A percentile compares a stretch with the other conserved stretches of the same genome.
Evolutionary conservation across 2,888 invertebrate genomes (phyloP).

Genomic region (Escarpia spicata): DNA sequence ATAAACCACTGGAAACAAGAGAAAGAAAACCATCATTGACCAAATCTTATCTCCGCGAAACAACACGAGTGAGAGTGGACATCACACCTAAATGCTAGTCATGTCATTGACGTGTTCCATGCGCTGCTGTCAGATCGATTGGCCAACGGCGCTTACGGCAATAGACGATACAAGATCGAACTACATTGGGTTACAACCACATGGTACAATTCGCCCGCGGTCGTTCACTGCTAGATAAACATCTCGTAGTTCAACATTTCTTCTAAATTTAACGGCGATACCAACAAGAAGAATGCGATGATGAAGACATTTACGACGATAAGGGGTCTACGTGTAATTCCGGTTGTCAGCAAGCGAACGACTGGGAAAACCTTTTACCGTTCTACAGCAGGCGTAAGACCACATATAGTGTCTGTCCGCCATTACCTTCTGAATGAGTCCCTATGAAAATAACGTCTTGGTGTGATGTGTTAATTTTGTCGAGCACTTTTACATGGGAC

Average conservation of each 20-base stretch:
- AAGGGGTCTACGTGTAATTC: background rate
- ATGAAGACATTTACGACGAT: conserved; percentile 1
- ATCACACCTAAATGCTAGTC: background rate
- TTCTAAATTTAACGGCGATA: background rate
- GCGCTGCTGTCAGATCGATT: background rate
- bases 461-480: no score
- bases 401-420: no score
- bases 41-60: background rate
- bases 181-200: background rate
- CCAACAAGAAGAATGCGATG: background rate
- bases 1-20: background rate
- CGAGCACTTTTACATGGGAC: no score
- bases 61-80: background rate
- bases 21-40: background rate
- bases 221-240: background rate
- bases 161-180: background rate
- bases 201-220: background rate
- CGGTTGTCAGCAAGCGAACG: background rate
- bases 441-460: no score
- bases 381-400: background rate
- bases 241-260: conserved; percentile 6
- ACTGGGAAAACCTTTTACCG: background rate
- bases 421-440: no score
- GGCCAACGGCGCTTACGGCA: background rate
- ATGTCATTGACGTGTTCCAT: background rate